Evolutionary conservation across 2,797 vertebrate genomes (phyloP).

Genomic region (Microtus californicus): DNA sequence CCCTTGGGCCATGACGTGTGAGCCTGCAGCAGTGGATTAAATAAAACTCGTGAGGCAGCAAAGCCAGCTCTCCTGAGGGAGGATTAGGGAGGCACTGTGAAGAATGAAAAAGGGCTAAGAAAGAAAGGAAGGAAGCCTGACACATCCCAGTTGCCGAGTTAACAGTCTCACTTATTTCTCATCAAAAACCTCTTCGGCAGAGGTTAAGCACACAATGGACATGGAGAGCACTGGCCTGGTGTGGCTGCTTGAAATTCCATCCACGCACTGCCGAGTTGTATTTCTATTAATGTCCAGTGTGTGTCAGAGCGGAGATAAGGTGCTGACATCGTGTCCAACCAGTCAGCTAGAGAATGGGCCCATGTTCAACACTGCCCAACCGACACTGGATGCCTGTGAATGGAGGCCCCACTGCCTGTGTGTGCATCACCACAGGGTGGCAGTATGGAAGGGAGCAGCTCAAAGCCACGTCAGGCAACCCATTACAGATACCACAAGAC

Average conservation of each 20-base stretch:
- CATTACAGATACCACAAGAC: not conserved
- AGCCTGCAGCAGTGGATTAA: slow-evolving; percentile 52
- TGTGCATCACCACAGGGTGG: slow-evolving; percentile 72
- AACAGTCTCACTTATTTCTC: slow-evolving; percentile 81
- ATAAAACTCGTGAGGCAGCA: slow-evolving; percentile 72
- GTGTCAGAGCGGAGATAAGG: slow-evolving; percentile 95
- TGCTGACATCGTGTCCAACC: slow-evolving; percentile 90
- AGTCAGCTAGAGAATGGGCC: slow-evolving; percentile 89
- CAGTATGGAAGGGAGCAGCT: slow-evolving; percentile 68
- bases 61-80: slow-evolving; percentile 48
- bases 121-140: slow-evolving; percentile 17
- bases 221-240: slow-evolving; percentile 83
- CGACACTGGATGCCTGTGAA: slow-evolving; percentile 88
- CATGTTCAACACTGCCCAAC: slow-evolving; percentile 89
- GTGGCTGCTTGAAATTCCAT: slow-evolving; percentile 91
- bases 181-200: slow-evolving; percentile 86
- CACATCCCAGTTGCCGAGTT: slow-evolving; percentile 79
- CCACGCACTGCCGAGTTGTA: slow-evolving; percentile 88
- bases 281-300: slow-evolving; percentile 94
- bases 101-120: slow-evolving; percentile 47
- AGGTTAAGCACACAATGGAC: slow-evolving; percentile 88
- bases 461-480: not conserved
- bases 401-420: slow-evolving; percentile 79
- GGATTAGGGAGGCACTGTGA: slow-evolving; percentile 67
- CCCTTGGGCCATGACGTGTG: not conserved